Evolutionary conservation across 2,113 vertebrate genomes (phyloP).

Genomic region (Pogonocichla stellata): DNA sequence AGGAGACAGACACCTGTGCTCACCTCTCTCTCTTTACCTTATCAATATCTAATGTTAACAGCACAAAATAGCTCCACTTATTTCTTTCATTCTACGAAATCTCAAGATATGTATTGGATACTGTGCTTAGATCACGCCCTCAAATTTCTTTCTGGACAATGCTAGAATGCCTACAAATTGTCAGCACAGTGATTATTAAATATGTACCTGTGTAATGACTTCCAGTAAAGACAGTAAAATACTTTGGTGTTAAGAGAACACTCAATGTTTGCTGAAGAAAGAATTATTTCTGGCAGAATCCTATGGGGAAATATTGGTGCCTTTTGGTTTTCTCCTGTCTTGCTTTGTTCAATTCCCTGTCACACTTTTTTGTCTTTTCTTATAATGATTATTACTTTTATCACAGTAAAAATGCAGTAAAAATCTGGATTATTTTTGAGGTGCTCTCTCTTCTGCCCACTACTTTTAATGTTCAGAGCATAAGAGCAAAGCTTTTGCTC

Average conservation of each 20-base stretch:
- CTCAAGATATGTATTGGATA: neutral
- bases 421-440: neutral
- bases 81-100: neutral
- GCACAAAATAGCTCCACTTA: neutral
- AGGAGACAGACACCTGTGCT: neutral
- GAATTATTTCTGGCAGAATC: neutral
- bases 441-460: neutral
- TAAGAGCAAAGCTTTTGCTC: neutral
- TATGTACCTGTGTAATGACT: neutral
- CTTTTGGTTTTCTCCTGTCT: neutral
- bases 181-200: neutral
- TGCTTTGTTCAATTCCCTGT: neutral
- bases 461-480: neutral
- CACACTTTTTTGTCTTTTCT: neutral
- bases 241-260: neutral
- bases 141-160: neutral
- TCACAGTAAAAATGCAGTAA: neutral
- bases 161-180: neutral
- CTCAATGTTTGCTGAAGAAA: neutral
- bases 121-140: neutral
- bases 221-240: conserved; percentile 8
- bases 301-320: neutral
- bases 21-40: neutral
- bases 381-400: neutral
- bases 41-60: neutral